Percentiles rank a stretch among this genome's conserved stretches.
Conservation (phyloP, 2,797 vertebrate genomes). For the Poecilia wingei region DNA sequence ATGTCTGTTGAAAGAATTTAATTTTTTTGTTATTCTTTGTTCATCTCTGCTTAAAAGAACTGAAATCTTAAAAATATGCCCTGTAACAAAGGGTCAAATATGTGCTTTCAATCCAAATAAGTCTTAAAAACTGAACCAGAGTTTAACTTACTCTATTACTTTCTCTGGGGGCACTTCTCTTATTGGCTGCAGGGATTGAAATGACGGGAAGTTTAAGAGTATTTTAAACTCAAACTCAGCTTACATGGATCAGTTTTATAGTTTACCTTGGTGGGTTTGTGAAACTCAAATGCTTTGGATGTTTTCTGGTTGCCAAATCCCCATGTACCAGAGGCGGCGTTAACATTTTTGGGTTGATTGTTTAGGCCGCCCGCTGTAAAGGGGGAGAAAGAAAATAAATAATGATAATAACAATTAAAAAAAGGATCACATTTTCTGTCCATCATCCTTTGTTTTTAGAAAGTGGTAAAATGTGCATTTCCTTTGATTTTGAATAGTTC, state of each 20-base stretch:
- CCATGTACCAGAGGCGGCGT: slow-evolving; percentile 61
- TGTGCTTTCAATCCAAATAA: not conserved
- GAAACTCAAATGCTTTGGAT: slow-evolving; percentile 69
- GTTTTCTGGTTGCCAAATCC: slow-evolving; percentile 51
- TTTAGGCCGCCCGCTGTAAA: slow-evolving; percentile 29
- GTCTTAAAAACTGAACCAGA: not conserved
- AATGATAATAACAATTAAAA: not conserved
- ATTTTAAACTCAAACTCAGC: not conserved
- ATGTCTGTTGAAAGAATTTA: slow-evolving; percentile 62
- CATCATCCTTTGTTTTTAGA: not conserved
- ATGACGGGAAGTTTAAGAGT: not conserved
- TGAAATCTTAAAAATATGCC: not conserved
- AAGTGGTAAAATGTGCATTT: not conserved
- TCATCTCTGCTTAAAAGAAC: not conserved
- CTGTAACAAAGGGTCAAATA: not conserved
- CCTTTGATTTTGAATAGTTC: not conserved
- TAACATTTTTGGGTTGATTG: slow-evolving; percentile 23
- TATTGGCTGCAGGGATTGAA: slow-evolving; percentile 53
- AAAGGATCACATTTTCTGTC: not conserved
- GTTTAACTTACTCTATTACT: slow-evolving; percentile 78
- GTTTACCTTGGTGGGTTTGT: slow-evolving; percentile 72
- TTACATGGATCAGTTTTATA: not conserved
- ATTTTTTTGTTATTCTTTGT: not conserved
- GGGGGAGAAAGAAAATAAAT: not conserved
- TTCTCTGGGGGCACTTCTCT: slow-evolving; percentile 75